Conservation (phyloP, 2,113 vertebrate genomes). For the Scortum barcoo region DNA sequence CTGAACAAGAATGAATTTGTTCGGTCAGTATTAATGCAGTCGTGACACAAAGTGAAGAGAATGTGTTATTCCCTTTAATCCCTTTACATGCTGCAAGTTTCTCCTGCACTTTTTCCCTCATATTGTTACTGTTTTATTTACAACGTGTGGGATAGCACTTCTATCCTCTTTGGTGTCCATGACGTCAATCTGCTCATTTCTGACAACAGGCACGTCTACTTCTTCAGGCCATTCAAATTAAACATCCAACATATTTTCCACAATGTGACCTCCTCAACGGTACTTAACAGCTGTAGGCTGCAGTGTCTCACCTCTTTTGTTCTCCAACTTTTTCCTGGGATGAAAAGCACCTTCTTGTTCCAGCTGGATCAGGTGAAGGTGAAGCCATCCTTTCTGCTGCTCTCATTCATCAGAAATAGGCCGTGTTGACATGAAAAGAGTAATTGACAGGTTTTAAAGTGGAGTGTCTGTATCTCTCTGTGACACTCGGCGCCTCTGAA, state of each 20-base stretch:
- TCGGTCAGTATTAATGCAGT: background rate
- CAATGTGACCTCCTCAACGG: slow-evolving; percentile 30
- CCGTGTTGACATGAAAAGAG: slow-evolving; percentile 41
- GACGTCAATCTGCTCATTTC: background rate
- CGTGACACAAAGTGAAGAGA: background rate
- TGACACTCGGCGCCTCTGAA: slow-evolving; percentile 19
- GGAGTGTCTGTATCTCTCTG: background rate
- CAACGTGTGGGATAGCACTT: background rate
- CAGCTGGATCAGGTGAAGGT: slow-evolving; percentile 53
- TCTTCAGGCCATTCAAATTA: slow-evolving; percentile 31
- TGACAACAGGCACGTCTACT: background rate
- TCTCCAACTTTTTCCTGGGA: slow-evolving; percentile 13
- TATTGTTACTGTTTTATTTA: slow-evolving; percentile 25
- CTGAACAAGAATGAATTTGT: background rate
- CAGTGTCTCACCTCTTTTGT: slow-evolving; percentile 19
- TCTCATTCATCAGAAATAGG: slow-evolving; percentile 41
- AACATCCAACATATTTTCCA: slow-evolving; percentile 1
- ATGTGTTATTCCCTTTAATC: background rate
- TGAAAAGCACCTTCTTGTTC: slow-evolving; percentile 12
- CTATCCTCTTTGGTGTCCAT: slow-evolving; percentile 6
- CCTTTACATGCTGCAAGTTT: background rate
- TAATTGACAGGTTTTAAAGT: slow-evolving; percentile 40
- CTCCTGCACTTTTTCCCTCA: background rate
- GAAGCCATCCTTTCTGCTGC: slow-evolving; percentile 42
- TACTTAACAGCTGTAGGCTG: slow-evolving; percentile 31